Conservation (phyloP, 2,797 vertebrate genomes). For the Lagorchestes hirsutus region DNA sequence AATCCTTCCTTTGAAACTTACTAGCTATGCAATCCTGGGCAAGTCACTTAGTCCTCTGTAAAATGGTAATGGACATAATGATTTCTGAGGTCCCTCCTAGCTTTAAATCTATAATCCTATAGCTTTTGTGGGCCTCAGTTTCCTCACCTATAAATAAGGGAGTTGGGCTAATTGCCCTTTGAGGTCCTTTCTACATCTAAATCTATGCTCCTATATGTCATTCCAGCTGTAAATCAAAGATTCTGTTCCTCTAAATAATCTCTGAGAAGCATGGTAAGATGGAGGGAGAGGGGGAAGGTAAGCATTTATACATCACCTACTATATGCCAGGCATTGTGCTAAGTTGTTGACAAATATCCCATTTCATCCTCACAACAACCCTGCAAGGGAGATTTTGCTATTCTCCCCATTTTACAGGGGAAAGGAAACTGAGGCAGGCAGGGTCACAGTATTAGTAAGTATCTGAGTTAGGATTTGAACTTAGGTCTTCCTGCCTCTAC, state of each 20-base stretch:
- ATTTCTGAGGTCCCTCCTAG: neutral
- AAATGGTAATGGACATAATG: neutral
- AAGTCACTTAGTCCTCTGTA: neutral
- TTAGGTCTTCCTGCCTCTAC: neutral
- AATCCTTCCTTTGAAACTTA: neutral
- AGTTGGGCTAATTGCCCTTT: neutral
- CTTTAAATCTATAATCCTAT: neutral
- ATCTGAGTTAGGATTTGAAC: neutral
- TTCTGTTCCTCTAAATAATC: neutral
- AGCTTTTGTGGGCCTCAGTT: too few species aligned
- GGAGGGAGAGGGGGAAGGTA: neutral
- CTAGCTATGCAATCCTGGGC: neutral
- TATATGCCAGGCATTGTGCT: neutral
- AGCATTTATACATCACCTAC: neutral
- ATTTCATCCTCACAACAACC: neutral
- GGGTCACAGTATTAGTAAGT: neutral
- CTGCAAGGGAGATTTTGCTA: neutral
- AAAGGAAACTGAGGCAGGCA: neutral
- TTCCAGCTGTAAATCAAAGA: neutral
- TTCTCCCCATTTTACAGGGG: neutral
- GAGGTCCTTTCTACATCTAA: neutral
- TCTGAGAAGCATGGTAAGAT: neutral
- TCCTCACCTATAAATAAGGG: neutral
- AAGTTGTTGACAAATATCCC: neutral
- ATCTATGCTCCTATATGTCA: neutral